Percentiles rank a stretch among this genome's conserved stretches.
Conservation (phyloP, 2,797 vertebrate species). For the Clarias laeviceps region DNA sequence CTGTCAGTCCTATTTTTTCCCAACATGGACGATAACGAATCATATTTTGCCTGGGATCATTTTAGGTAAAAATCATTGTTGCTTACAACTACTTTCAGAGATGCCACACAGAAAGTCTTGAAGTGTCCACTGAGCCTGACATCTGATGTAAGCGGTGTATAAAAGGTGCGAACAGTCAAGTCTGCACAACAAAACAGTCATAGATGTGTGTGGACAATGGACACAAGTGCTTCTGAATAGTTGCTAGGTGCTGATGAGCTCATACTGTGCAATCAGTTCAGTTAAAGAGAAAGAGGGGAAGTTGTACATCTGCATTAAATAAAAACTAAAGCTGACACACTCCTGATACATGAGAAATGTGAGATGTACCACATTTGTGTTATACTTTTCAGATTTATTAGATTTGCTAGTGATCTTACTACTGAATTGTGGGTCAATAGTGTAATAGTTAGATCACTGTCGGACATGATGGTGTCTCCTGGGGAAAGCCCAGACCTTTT, state of each 20-base stretch:
- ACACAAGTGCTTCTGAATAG: constrained; percentile 56
- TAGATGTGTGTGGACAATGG: constrained; percentile 53
- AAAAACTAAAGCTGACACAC: constrained; percentile 25
- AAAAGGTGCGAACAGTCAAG: constrained; percentile 66
- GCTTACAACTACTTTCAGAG: neutral
- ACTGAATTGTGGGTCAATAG: neutral
- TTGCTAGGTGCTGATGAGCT: constrained; percentile 44
- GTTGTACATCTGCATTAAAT: constrained; percentile 43
- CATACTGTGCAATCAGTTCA: constrained; percentile 48
- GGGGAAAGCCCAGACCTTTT: constrained; percentile 17
- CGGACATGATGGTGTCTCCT: neutral
- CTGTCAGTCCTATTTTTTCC: neutral
- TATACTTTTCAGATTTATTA: constrained; percentile 8
- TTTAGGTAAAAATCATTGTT: neutral
- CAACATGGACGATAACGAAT: neutral
- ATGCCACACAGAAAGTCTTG: neutral
- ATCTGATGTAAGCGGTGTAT: constrained; percentile 40
- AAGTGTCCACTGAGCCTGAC: neutral
- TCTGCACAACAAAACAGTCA: constrained; percentile 71
- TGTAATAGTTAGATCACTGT: neutral
- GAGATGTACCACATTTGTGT: constrained; percentile 23
- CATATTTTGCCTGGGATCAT: neutral
- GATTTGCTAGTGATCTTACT: constrained; percentile 8
- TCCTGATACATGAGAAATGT: constrained; percentile 5
- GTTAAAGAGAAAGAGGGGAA: constrained; percentile 37